A percentile compares a stretch with the other conserved stretches of the same genome.
Conservation (phyloP, 2,888 invertebrate genomes). For the Spodoptera exigua region DNA sequence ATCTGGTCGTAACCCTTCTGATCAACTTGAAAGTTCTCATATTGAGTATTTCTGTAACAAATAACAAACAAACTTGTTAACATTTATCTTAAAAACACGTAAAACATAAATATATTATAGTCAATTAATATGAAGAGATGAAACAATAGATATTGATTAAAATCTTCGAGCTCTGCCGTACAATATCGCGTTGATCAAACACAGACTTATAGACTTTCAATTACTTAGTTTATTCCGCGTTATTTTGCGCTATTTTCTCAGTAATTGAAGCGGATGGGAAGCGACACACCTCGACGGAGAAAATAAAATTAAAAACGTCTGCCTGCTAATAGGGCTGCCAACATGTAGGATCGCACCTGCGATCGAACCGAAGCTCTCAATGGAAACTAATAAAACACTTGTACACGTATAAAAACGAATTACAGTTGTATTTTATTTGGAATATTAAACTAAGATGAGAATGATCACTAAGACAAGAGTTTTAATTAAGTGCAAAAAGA, state of each 20-base stretch:
- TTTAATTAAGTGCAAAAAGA: constrained; percentile 28
- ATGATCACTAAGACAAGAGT: constrained; percentile 5
- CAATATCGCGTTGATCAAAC: constrained; percentile 25
- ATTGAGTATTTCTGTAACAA: constrained; percentile 90
- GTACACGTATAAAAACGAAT: background rate
- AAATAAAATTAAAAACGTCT: constrained; percentile 81
- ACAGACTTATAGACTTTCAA: constrained; percentile 50
- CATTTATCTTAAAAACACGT: background rate
- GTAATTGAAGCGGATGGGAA: constrained; percentile 73
- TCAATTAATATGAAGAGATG: background rate
- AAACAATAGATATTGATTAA: background rate
- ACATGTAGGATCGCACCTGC: constrained; percentile 65
- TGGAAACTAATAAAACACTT: constrained; percentile 12
- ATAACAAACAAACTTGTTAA: constrained; percentile 1
- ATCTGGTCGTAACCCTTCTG: constrained; percentile 89
- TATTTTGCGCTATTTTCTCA: constrained; percentile 60
- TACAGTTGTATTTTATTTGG: background rate
- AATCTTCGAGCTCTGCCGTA: constrained; percentile 8
- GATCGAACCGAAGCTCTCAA: constrained; percentile 18
- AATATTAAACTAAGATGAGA: constrained; percentile 5
- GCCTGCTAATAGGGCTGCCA: constrained; percentile 53
- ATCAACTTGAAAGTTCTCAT: constrained; percentile 91
- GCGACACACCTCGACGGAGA: constrained; percentile 60
- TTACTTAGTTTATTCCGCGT: constrained; percentile 49
- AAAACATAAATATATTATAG: background rate